A percentile compares a stretch with the other conserved stretches of the same genome.
These are phyloP conservation scores for Rotaria sp. DNA, from an alignment of 2,888 invertebrate species.

Conservation along the genomic window DNA sequence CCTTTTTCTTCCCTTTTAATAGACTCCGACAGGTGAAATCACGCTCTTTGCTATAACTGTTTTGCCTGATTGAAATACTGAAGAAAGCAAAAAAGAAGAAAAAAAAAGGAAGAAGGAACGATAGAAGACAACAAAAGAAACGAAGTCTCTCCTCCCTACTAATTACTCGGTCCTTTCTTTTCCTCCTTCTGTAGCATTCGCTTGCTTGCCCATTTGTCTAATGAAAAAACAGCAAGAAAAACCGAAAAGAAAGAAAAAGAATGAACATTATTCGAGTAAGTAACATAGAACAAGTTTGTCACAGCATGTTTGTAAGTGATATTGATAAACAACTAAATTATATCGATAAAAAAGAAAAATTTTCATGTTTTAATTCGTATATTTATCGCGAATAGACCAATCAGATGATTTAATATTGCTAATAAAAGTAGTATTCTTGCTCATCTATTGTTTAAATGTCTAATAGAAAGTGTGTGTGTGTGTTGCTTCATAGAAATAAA, in stretches of 20 bases:
- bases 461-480: background rate
- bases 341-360: background rate
- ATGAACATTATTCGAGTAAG: conserved; percentile 8
- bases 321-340: background rate
- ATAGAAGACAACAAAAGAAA: conserved; percentile 8
- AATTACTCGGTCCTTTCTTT: conserved; percentile 1
- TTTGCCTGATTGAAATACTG: conserved; percentile 9
- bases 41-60: background rate
- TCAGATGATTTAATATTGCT: background rate
- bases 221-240: background rate
- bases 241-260: background rate
- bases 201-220: conserved; percentile 2
- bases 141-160: background rate
- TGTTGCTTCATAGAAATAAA: background rate
- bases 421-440: background rate
- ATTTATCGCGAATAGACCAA: background rate
- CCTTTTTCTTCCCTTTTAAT: background rate
- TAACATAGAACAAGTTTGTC: background rate
- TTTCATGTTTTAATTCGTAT: background rate
- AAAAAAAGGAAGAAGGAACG: background rate
- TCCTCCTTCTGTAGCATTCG: background rate
- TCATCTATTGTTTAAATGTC: background rate
- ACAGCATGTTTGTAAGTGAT: background rate
- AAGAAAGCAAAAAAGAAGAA: background rate
- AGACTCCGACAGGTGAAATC: background rate